A percentile compares a stretch with the other conserved stretches of the same genome.
These are phyloP conservation scores for Zaprionus lineosus DNA, from an alignment of 2,888 invertebrate species.

Conservation along the genomic window DNA sequence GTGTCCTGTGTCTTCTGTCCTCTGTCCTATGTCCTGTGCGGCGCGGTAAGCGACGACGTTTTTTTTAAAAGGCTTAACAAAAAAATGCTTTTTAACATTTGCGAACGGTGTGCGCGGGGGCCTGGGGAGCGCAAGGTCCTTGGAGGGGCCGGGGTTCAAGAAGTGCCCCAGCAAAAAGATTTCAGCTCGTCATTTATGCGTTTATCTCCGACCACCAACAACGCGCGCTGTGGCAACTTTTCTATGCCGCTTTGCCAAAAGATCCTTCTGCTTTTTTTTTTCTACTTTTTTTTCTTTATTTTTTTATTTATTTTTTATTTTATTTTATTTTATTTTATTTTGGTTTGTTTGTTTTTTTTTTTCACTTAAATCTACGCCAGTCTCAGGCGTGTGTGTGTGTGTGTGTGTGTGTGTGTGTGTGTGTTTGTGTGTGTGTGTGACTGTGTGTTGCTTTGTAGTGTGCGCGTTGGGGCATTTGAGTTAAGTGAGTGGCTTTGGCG, in stretches of 20 bases:
- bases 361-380: slow-evolving; percentile 1
- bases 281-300: not conserved
- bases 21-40: slow-evolving; percentile 19
- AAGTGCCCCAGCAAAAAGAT: slow-evolving; percentile 69
- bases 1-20: not conserved
- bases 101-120: slow-evolving; percentile 10
- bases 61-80: slow-evolving; percentile 71
- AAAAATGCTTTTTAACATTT: slow-evolving; percentile 73
- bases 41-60: slow-evolving; percentile 55
- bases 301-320: not conserved
- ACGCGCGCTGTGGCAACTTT: slow-evolving; percentile 53
- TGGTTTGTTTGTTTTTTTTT: not conserved
- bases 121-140: no score
- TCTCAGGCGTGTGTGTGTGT: not conserved
- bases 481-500: slow-evolving; percentile 1
- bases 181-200: slow-evolving; percentile 77
- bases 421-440: not conserved
- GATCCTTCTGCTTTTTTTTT: not conserved
- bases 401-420: not conserved
- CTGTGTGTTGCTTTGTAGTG: slow-evolving; percentile 27
- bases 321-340: not conserved
- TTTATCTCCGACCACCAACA: slow-evolving; percentile 70
- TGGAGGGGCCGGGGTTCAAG: slow-evolving; percentile 48
- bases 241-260: slow-evolving; percentile 9
- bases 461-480: slow-evolving; percentile 22